Conservation (phyloP, 2,113 vertebrate species). For the Heterochromis multidens region DNA sequence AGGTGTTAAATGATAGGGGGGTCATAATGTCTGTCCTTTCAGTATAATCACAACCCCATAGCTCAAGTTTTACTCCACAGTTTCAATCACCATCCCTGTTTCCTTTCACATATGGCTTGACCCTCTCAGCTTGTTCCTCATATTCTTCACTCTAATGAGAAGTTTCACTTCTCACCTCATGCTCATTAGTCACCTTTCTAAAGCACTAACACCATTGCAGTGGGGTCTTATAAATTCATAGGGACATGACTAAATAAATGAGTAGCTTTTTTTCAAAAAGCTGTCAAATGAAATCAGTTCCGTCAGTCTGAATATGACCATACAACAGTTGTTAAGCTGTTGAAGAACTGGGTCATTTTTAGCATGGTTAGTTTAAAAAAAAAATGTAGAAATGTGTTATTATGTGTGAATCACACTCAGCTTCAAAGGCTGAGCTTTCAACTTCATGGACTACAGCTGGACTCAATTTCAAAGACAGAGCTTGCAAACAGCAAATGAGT, state of each 20-base stretch:
- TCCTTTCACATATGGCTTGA: constrained; percentile 44
- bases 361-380: constrained; percentile 40
- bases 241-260: constrained; percentile 20
- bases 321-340: constrained; percentile 18
- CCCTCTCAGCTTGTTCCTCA: constrained; percentile 41
- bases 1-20: constrained; percentile 59
- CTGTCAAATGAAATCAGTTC: constrained; percentile 19
- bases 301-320: background rate
- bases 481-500: constrained; percentile 31
- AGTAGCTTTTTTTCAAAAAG: background rate
- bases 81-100: constrained; percentile 57
- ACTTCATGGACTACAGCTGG: constrained; percentile 60
- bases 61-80: constrained; percentile 53
- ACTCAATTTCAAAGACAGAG: constrained; percentile 42
- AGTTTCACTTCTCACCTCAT: constrained; percentile 65
- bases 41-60: constrained; percentile 58
- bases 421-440: constrained; percentile 60
- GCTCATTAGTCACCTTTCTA: constrained; percentile 67
- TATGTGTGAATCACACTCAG: constrained; percentile 47
- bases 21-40: constrained; percentile 54
- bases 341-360: background rate
- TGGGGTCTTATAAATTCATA: constrained; percentile 33
- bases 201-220: constrained; percentile 39
- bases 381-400: constrained; percentile 34
- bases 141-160: constrained; percentile 56